A percentile compares a stretch with the other conserved stretches of the same genome.
phyloP scores from a whole-genome alignment of 2,888 invertebrate species.

The Drosophila acutilabella region DNA sequence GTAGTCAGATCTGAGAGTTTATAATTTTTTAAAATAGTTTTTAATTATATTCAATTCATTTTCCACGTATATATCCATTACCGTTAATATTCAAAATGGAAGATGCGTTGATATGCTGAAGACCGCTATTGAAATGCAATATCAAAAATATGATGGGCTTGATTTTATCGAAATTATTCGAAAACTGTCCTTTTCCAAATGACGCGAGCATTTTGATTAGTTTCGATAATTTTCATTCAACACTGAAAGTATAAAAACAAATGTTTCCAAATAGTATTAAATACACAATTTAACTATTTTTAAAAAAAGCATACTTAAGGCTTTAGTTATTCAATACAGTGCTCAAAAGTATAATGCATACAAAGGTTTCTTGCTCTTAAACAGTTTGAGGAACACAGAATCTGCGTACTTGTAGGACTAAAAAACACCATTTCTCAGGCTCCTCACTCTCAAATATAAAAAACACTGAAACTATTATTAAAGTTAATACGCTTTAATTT shows the following conservation, averaged over 20 bases:
- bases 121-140: slow-evolving; percentile 64
- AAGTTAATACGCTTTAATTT: no score
- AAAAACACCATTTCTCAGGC: no score
- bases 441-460: background rate
- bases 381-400: no score
- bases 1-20: slow-evolving; percentile 56
- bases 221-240: background rate
- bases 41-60: no score
- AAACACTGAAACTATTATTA: background rate
- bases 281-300: no score
- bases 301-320: no score
- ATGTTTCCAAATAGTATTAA: no score
- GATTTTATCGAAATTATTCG: slow-evolving; percentile 46
- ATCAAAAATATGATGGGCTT: slow-evolving; percentile 66
- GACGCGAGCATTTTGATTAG: slow-evolving; percentile 20
- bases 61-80: slow-evolving; percentile 24
- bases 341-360: no score
- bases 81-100: slow-evolving; percentile 63
- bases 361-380: no score
- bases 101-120: slow-evolving; percentile 65
- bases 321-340: no score
- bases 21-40: background rate
- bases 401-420: no score
- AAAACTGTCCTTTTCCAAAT: slow-evolving; percentile 15
- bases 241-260: background rate